Conservation (phyloP, 2,888 invertebrate species). For the Nasonia oneida region DNA sequence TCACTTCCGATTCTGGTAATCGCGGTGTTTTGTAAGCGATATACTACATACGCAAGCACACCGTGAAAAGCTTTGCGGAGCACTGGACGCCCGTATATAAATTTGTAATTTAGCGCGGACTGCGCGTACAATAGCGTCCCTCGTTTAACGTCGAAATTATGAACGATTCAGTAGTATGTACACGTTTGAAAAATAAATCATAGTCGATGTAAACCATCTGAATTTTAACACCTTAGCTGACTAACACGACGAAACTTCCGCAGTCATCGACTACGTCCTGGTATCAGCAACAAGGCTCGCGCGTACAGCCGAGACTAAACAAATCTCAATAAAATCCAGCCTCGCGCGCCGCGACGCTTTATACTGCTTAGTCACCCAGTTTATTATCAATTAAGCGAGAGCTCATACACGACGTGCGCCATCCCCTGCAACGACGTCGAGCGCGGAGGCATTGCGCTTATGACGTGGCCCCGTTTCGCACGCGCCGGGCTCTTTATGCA, state of each 20-base stretch:
- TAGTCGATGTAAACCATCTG: neutral
- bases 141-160: no score
- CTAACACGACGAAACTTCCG: constrained; percentile 16
- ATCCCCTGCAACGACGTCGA: neutral
- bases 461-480: constrained; percentile 42
- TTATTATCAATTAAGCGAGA: constrained; percentile 59
- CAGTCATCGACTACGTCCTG: neutral
- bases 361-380: constrained; percentile 49
- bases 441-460: constrained; percentile 11
- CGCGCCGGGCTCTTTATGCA: constrained; percentile 39
- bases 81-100: neutral
- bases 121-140: no score
- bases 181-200: neutral
- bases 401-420: neutral
- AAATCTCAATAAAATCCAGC: constrained; percentile 59
- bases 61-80: neutral
- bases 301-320: constrained; percentile 39
- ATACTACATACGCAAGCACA: neutral
- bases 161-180: neutral
- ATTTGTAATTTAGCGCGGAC: neutral
- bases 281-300: neutral
- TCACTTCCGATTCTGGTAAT: constrained; percentile 59
- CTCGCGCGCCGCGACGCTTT: neutral
- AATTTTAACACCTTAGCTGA: neutral
- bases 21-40: constrained; percentile 24